Base-by-base conservation (phyloP, 2,888 invertebrate species). In the Heliconius cydno region DNA sequence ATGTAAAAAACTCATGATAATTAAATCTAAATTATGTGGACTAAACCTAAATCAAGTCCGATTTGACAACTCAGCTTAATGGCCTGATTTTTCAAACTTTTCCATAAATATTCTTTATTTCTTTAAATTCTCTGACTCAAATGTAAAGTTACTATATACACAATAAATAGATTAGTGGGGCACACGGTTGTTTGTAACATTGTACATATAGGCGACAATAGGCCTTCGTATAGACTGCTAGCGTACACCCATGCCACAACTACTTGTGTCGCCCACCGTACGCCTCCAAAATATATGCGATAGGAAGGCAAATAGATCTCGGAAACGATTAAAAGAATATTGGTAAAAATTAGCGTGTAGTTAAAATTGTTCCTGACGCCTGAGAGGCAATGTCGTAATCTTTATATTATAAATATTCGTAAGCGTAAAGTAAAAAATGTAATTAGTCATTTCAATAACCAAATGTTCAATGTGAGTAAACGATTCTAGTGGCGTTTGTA, bases 341-440 rank as follows among this genome's bases (percentile, higher is more conserved):
- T 91, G 92, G 92, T 93, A 90, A 92, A 91, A 86, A 60, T 91
- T 95, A 95, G 94, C 90, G 92, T 89, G 94, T 95, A 95, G 95
- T 90, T 91, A 90, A 94, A 93, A 94, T 93, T 94, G 95, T 95
- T 95, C 95, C 95, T 95, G 94, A 92, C 89, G 94, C 94, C 95
- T 95, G 88, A 88, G 93, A 94, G 94, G 94, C 95, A 94, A 90
- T 88, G 90, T 91, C 91, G 90, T 94, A 92, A 92, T 93, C 92
- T 92, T 90, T 90, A 90, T 90, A 89, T 89, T 87, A 91, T 90
- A 88, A 90, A 89, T 89, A 88, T 86, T 89, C 89, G 88, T 93
- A 93, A 92, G 92, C 88, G 88, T 92, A 91, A 90, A n/a, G 57
- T 57, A 57, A 57, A 52, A 84, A 88, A 34, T 90, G 88, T 91